Conservation (phyloP, 2,888 invertebrate species). For the Aphodius sticticus region DNA sequence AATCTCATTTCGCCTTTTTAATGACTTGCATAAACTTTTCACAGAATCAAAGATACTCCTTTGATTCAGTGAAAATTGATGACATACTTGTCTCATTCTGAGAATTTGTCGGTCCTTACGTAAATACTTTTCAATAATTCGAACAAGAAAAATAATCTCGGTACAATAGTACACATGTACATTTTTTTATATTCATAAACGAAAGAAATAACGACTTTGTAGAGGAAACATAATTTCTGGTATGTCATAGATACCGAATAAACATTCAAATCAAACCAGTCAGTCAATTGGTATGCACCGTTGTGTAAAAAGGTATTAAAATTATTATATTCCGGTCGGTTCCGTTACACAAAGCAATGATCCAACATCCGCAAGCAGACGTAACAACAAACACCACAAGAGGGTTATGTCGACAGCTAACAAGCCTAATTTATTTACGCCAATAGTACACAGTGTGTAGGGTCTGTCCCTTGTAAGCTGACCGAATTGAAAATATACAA, state of each 20-base stretch:
- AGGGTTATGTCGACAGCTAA: background rate
- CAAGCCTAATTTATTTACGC: background rate
- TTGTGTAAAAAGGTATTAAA: background rate
- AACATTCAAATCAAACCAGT: background rate
- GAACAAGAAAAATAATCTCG: too few species aligned
- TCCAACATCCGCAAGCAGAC: background rate
- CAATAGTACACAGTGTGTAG: background rate
- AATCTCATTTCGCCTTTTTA: too few species aligned
- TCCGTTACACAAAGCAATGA: background rate
- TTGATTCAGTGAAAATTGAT: too few species aligned
- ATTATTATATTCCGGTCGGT: background rate
- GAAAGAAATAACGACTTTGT: background rate
- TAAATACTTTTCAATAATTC: too few species aligned
- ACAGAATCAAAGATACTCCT: too few species aligned
- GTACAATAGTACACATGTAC: too few species aligned
- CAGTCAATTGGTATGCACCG: background rate
- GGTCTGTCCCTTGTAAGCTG: background rate
- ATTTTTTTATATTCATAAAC: too few species aligned
- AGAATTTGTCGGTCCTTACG: too few species aligned
- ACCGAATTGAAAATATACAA: conserved; percentile 6
- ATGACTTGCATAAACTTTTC: too few species aligned
- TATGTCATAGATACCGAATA: background rate
- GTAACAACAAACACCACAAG: background rate
- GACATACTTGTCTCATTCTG: too few species aligned
- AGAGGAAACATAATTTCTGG: background rate